A percentile compares a stretch with the other conserved stretches of the same genome.
phyloP scores from a whole-genome alignment of 2,888 invertebrate species.

The Oscheius sp. region DNA sequence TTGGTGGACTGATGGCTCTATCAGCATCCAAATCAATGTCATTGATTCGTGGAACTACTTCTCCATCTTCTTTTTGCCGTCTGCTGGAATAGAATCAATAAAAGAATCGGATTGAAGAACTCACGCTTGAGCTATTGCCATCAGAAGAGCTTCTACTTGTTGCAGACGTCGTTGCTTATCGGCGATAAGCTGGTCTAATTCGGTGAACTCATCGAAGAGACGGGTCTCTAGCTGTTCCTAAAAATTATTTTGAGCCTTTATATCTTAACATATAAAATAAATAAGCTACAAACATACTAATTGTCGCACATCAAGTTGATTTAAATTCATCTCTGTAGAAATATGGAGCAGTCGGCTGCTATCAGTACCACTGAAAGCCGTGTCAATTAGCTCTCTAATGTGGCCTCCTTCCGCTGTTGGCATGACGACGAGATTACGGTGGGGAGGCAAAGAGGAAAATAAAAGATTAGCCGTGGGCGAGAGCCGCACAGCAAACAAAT shows the following conservation, averaged over 20 bases:
- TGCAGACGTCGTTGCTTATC: slow-evolving; percentile 4
- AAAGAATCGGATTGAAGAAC: not conserved
- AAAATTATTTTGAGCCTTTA: not conserved
- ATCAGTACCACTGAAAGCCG: slow-evolving; percentile 8
- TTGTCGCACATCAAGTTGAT: slow-evolving; percentile 1
- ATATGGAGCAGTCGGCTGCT: no score
- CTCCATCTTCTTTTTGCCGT: not conserved
- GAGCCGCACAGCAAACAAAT: no score
- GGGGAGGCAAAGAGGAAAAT: not conserved
- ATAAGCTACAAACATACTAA: not conserved
- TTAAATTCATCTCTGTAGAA: not conserved
- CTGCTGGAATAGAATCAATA: not conserved
- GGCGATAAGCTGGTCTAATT: slow-evolving; percentile 9
- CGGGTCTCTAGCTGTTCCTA: slow-evolving; percentile 14
- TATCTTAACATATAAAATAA: not conserved
- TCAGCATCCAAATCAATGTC: slow-evolving; percentile 11
- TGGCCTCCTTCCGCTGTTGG: slow-evolving; percentile 20
- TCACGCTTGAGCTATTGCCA: not conserved
- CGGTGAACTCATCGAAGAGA: slow-evolving; percentile 22
- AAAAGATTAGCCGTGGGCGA: not conserved
- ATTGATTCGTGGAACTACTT: not conserved
- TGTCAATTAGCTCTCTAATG: slow-evolving; percentile 16
- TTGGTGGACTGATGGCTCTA: slow-evolving; percentile 2
- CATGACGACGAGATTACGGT: slow-evolving; percentile 24
- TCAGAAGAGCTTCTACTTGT: slow-evolving; percentile 5